Evolutionary conservation across 2,113 vertebrate genomes (phyloP).

Genomic region (Columbina picui): DNA sequence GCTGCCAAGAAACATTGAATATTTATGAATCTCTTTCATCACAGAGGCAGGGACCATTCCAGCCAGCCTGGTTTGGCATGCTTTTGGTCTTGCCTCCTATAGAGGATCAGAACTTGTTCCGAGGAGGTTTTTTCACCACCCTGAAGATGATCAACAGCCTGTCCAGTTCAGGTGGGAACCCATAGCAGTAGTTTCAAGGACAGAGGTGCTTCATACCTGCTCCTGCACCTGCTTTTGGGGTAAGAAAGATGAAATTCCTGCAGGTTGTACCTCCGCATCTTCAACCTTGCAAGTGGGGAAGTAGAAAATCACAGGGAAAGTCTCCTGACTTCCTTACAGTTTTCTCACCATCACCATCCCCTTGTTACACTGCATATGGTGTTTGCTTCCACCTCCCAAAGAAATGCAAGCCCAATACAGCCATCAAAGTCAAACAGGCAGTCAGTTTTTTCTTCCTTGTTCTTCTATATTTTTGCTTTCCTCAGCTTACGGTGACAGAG

Average conservation of each 20-base stretch:
- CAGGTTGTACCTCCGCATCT: background rate
- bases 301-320: background rate
- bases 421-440: background rate
- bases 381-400: background rate
- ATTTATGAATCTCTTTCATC: constrained; percentile 67
- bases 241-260: background rate
- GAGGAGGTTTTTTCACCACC: background rate
- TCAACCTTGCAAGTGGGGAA: background rate
- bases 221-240: background rate
- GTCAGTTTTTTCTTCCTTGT: background rate
- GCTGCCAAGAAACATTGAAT: constrained; percentile 64
- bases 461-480: background rate
- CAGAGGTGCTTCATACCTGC: background rate
- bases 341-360: background rate
- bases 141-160: background rate
- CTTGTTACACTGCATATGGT: background rate
- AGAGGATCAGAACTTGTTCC: background rate
- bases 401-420: background rate
- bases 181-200: background rate
- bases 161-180: background rate
- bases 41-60: constrained; percentile 49
- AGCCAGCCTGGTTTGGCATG: background rate
- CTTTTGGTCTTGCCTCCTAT: constrained; percentile 16
- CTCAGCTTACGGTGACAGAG: background rate
- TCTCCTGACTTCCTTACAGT: background rate